phyloP scores from a whole-genome alignment of 1,140 invertebrate species.

The Elymnias hypermnestra region DNA sequence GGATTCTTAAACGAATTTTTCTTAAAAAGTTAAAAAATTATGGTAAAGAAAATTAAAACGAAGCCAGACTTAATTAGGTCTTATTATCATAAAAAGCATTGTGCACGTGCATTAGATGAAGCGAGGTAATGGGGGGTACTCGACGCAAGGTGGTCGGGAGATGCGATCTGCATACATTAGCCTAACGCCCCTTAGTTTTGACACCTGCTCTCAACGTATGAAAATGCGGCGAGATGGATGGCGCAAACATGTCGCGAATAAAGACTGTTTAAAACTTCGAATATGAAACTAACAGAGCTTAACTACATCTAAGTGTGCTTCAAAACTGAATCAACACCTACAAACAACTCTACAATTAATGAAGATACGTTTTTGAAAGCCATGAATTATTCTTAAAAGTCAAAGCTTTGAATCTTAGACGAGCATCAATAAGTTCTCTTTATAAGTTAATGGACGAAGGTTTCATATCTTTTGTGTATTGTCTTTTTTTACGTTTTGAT shows the following conservation, averaged over 20 bases:
- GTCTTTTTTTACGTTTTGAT: too few species aligned
- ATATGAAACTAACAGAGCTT: constrained; percentile 2
- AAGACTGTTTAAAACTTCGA: constrained; percentile 42
- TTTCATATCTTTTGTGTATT: too few species aligned
- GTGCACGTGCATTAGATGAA: constrained; percentile 11
- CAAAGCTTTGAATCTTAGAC: too few species aligned
- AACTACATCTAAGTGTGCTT: neutral
- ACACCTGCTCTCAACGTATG: constrained; percentile 60
- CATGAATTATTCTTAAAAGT: too few species aligned
- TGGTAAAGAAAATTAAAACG: neutral
- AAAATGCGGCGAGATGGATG: constrained; percentile 53
- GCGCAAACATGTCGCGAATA: constrained; percentile 62
- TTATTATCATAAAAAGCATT: constrained; percentile 18
- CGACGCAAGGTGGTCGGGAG: constrained; percentile 36
- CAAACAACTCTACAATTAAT: too few species aligned
- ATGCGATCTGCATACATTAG: constrained; percentile 73
- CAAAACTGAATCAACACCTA: neutral
- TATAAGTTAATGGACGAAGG: too few species aligned
- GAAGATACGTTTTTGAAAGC: too few species aligned
- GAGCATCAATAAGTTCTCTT: too few species aligned
- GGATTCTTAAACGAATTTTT: neutral
- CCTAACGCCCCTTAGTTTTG: constrained; percentile 69
- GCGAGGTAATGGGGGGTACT: constrained; percentile 23
- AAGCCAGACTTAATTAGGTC: constrained; percentile 13
- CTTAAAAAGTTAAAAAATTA: neutral